Conservation (phyloP, 1,140 invertebrate genomes). For the Drosophila sulfurigaster region DNA sequence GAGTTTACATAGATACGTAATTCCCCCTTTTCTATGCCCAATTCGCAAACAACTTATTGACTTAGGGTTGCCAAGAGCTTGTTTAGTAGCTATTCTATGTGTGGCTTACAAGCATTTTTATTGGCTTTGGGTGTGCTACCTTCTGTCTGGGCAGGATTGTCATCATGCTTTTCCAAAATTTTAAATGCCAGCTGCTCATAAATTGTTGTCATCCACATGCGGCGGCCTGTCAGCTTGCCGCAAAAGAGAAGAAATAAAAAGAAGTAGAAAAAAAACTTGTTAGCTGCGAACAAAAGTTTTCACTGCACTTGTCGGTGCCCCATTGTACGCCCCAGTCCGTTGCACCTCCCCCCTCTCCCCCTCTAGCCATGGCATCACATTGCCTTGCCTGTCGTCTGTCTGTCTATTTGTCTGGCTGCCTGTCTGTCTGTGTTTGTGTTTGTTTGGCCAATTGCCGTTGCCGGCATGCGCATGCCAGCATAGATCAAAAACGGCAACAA, state of each 20-base stretch:
- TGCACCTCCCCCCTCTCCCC: slow-evolving; percentile 7
- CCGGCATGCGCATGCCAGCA: slow-evolving; percentile 75
- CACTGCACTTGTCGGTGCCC: slow-evolving; percentile 72
- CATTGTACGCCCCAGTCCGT: slow-evolving; percentile 52
- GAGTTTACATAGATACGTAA: no score
- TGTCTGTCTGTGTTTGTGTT: slow-evolving; percentile 51
- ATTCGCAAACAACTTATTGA: no score
- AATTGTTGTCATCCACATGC: slow-evolving; percentile 64
- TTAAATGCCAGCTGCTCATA: slow-evolving; percentile 73
- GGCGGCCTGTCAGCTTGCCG: slow-evolving; percentile 13
- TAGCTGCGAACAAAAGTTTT: slow-evolving; percentile 66
- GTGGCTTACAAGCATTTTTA: no score
- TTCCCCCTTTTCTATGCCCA: no score
- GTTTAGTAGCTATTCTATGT: neutral
- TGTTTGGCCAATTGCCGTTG: slow-evolving; percentile 60
- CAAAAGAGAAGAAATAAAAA: slow-evolving; percentile 23
- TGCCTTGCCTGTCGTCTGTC: slow-evolving; percentile 16
- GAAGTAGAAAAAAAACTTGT: slow-evolving; percentile 60
- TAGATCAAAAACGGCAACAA: slow-evolving; percentile 78
- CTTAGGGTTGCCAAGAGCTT: no score
- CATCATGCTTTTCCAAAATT: slow-evolving; percentile 55
- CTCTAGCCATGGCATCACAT: neutral
- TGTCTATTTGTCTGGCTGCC: slow-evolving; percentile 23
- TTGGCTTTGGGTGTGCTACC: slow-evolving; percentile 21
- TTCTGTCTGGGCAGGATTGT: slow-evolving; percentile 42